Conservation (phyloP, 2,888 invertebrate species). For the Clitarchus hookeri region DNA sequence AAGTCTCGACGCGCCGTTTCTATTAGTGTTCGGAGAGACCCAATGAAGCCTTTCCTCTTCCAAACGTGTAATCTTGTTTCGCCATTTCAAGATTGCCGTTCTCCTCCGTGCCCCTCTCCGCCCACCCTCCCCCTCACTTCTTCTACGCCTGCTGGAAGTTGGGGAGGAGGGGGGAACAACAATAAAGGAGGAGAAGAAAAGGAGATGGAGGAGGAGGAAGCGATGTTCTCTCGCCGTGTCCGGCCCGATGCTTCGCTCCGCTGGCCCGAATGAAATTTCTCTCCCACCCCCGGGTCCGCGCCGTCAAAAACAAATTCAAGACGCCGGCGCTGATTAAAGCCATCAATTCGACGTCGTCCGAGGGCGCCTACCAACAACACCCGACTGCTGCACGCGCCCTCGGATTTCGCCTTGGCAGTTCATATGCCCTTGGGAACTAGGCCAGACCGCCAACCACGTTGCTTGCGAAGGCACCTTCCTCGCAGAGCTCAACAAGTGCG, state of each 20-base stretch:
- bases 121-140: too few species aligned
- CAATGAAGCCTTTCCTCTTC: constrained; percentile 8
- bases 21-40: constrained; percentile 6
- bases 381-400: too few species aligned
- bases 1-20: background rate
- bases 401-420: too few species aligned
- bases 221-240: background rate
- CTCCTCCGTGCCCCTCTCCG: background rate
- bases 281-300: background rate
- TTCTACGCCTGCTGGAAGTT: too few species aligned
- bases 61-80: constrained; percentile 6
- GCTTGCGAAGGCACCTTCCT: too few species aligned
- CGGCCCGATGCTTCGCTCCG: background rate
- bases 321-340: background rate
- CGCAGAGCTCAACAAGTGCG: too few species aligned
- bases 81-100: background rate
- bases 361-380: too few species aligned
- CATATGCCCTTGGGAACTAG: too few species aligned
- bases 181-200: constrained; percentile 8
- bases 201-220: background rate
- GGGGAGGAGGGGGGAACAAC: background rate
- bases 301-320: background rate
- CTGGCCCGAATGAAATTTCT: background rate
- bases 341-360: background rate
- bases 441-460: too few species aligned